A percentile compares a stretch with the other conserved stretches of the same genome.
phyloP scores from a whole-genome alignment of 2,113 vertebrate species.

The Murina feae region DNA sequence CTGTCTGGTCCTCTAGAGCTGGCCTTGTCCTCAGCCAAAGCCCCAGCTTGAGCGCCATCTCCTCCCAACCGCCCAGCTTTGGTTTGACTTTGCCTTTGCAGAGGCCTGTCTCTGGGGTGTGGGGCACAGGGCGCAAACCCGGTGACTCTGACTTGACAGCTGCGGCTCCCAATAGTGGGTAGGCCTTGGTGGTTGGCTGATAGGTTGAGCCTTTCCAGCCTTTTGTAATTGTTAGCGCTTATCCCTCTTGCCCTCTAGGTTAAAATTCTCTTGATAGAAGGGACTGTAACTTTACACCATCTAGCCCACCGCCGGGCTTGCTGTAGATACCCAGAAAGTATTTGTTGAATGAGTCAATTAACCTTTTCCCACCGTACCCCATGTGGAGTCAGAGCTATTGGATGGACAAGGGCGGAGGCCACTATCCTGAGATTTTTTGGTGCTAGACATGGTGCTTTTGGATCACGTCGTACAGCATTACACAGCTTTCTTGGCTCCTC shows the following conservation, averaged over 20 bases:
- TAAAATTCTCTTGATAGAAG: not conserved
- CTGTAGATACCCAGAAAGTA: not conserved
- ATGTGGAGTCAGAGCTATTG: not conserved
- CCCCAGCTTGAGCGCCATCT: not conserved
- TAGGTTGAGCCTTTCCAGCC: not conserved
- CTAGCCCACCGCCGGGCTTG: not conserved
- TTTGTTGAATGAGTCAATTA: not conserved
- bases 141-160: not conserved
- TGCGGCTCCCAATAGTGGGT: not conserved
- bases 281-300: not conserved
- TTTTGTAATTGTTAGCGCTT: not conserved
- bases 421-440: not conserved
- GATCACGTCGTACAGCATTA: rapidly evolving
- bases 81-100: not conserved
- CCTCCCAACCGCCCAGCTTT: not conserved
- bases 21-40: not conserved
- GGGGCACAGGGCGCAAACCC: too few relatives aligned
- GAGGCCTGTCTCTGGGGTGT: not conserved
- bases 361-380: not conserved
- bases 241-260: not conserved
- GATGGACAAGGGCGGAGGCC: not conserved
- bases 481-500: not conserved
- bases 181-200: not conserved
- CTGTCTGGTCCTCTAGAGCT: not conserved
- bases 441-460: not conserved